These are phyloP conservation scores for Rhopalosiphum maidis DNA, from an alignment of 1,140 invertebrate genomes.

Conservation along the genomic window DNA sequence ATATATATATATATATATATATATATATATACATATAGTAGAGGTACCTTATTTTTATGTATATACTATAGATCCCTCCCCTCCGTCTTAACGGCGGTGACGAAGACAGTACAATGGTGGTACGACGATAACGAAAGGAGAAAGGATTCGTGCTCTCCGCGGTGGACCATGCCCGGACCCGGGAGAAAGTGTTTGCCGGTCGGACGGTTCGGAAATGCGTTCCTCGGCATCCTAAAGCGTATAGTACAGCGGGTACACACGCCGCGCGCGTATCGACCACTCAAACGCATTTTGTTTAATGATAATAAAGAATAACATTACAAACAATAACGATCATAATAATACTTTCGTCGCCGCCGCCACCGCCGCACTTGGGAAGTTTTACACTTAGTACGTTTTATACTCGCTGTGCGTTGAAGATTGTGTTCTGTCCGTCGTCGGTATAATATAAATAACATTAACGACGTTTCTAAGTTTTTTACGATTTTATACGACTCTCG, in stretches of 20 bases:
- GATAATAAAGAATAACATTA: neutral
- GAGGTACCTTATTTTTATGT: neutral
- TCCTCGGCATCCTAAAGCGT: neutral
- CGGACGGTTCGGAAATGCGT: constrained; percentile 54
- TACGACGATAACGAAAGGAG: constrained; percentile 23
- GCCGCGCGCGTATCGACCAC: neutral
- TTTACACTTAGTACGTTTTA: neutral
- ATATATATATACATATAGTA: too few species aligned
- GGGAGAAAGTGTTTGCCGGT: constrained; percentile 52
- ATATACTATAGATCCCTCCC: neutral
- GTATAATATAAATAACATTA: neutral
- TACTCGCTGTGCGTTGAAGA: neutral
- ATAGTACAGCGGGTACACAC: constrained; percentile 17
- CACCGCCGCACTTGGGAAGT: neutral
- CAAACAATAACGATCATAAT: neutral
- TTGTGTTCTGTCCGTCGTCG: neutral
- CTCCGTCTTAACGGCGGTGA: neutral
- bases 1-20: neutral
- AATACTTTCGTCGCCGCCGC: neutral
- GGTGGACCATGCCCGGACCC: constrained; percentile 36
- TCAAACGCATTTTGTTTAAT: neutral
- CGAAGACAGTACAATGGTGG: neutral
- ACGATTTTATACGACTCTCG: neutral
- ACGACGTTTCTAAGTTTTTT: neutral
- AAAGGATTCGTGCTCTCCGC: constrained; percentile 25